Evolutionary conservation across 2,113 vertebrate genomes (phyloP).

Genomic region (Mandrillus leucophaeus): DNA sequence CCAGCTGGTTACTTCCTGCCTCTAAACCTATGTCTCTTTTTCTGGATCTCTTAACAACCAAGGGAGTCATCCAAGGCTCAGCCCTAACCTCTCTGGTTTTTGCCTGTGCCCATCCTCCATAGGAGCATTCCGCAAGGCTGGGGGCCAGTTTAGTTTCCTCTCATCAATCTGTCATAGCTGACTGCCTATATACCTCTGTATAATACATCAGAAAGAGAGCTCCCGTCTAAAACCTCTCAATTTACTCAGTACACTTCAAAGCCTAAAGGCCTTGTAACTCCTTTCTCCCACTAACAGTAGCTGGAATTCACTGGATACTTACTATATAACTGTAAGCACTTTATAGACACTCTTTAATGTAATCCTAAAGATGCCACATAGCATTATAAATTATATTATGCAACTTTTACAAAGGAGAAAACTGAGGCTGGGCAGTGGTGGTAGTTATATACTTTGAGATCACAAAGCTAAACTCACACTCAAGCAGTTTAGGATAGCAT

Average conservation of each 20-base stretch:
- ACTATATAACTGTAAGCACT: neutral
- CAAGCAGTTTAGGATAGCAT: neutral
- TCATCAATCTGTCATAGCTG: neutral
- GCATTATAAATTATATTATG: neutral
- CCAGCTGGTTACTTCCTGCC: neutral
- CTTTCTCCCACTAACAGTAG: neutral
- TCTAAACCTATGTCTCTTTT: neutral
- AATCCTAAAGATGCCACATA: neutral
- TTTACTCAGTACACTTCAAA: neutral
- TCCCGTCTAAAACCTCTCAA: neutral
- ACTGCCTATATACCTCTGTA: neutral
- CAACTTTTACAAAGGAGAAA: constrained; percentile 15
- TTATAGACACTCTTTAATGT: neutral
- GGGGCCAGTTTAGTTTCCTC: neutral
- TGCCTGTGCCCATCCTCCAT: neutral
- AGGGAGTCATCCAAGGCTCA: neutral
- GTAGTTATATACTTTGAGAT: neutral
- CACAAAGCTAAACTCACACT: constrained; percentile 17
- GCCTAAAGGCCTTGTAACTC: neutral
- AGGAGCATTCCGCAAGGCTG: neutral
- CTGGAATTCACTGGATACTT: neutral
- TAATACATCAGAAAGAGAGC: neutral
- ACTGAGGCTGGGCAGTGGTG: neutral
- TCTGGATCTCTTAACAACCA: neutral
- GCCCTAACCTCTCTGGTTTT: neutral